These are phyloP conservation scores for Synergus japonicus DNA, from an alignment of 2,888 invertebrate species.

Conservation along the genomic window DNA sequence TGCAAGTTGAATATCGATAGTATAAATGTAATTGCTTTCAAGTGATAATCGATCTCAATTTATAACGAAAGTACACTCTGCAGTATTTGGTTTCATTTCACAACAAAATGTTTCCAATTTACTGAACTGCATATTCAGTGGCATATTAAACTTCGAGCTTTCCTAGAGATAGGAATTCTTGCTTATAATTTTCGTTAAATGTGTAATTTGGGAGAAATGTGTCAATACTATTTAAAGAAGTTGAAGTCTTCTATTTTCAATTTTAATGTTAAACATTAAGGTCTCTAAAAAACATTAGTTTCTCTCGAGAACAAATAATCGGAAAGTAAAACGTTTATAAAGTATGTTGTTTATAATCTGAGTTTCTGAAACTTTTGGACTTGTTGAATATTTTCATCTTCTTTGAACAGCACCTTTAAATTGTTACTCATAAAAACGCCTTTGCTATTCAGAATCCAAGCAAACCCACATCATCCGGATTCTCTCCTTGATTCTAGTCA, in stretches of 20 bases:
- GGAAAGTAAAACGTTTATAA: background rate
- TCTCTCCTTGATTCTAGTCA: background rate
- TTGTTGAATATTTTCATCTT: background rate
- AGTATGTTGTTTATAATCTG: background rate
- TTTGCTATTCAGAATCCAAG: conserved; percentile 11
- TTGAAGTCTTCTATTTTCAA: background rate
- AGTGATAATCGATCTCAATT: conserved; percentile 19
- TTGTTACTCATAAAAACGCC: conserved; percentile 14
- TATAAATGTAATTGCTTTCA: conserved; percentile 21
- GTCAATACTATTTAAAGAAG: background rate
- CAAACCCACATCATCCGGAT: conserved; percentile 14
- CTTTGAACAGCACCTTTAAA: conserved; percentile 22
- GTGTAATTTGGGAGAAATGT: background rate
- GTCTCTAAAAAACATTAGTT: background rate
- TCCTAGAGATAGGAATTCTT: background rate
- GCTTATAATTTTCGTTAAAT: conserved; percentile 2
- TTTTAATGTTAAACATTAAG: too few species aligned
- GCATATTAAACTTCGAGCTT: background rate
- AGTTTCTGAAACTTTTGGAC: background rate
- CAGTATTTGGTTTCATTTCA: background rate
- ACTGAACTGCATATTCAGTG: conserved; percentile 15
- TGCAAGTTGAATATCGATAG: conserved; percentile 10
- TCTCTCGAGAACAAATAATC: background rate
- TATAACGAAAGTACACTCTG: background rate
- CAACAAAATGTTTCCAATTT: background rate